Percentiles rank a stretch among this genome's conserved stretches.
Evolutionary conservation across 2,113 vertebrate species (phyloP).

Genomic region (Corythornis cristatus): DNA sequence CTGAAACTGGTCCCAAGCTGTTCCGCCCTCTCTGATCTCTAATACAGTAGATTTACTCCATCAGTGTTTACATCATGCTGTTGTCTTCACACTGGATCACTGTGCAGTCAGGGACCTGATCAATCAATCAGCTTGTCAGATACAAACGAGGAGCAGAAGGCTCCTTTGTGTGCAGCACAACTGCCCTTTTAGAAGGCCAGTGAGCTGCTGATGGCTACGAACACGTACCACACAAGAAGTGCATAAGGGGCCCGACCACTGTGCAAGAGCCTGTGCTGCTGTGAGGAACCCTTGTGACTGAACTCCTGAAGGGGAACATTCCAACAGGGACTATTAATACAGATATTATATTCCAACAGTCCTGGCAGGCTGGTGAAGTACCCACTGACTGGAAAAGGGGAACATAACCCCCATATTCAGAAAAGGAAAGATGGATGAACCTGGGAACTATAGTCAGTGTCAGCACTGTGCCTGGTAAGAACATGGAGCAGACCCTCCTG

Average conservation of each 20-base stretch:
- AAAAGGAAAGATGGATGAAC: too few relatives aligned
- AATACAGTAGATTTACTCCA: not conserved
- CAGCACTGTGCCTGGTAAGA: too few relatives aligned
- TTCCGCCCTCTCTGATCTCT: not conserved
- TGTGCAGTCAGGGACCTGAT: not conserved
- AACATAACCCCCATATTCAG: too few relatives aligned
- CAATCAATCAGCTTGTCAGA: slow-evolving; percentile 4
- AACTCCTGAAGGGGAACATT: not conserved
- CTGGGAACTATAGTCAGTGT: too few relatives aligned
- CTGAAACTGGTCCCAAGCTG: not conserved
- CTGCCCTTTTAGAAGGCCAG: slow-evolving; percentile 5
- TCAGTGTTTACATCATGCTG: accelerated
- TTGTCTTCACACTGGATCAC: not conserved
- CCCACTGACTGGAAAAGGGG: too few relatives aligned
- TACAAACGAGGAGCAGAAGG: not conserved
- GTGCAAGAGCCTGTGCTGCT: not conserved
- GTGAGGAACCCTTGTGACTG: not conserved
- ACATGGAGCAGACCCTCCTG: too few relatives aligned
- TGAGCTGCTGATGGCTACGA: not conserved
- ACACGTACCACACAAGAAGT: not conserved
- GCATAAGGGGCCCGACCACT: accelerated
- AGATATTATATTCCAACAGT: too few relatives aligned
- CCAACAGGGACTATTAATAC: too few relatives aligned
- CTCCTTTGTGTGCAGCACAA: slow-evolving; percentile 18
- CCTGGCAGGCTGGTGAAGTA: too few relatives aligned